Percentiles rank a stretch among this genome's conserved stretches.
phyloP scores from a whole-genome alignment of 2,888 invertebrate genomes.

The Acanthosoma haemorrhoidale region DNA sequence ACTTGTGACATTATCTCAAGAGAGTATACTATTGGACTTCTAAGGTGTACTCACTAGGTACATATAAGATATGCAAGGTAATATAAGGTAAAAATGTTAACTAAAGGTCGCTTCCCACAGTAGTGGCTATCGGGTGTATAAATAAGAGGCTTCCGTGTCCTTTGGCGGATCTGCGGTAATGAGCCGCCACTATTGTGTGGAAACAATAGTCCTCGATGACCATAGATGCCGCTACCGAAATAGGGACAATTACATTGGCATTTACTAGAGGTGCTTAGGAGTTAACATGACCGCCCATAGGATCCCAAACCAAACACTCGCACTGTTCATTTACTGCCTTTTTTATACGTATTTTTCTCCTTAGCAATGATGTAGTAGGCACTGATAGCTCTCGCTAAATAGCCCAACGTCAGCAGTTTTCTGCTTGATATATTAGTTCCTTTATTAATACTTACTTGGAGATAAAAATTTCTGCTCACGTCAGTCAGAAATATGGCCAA shows the following conservation, averaged over 20 bases:
- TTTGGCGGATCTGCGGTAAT: neutral
- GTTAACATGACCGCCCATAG: conserved; percentile 2
- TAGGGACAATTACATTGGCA: conserved; percentile 15
- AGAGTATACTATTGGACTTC: too few relatives aligned
- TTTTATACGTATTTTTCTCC: neutral
- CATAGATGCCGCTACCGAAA: conserved; percentile 8
- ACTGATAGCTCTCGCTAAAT: neutral
- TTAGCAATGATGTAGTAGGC: neutral
- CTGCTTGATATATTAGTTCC: neutral
- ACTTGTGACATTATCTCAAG: too few relatives aligned
- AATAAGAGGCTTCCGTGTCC: conserved; percentile 4
- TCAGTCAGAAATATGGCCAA: neutral
- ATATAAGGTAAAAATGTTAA: too few relatives aligned
- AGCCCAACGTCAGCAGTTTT: neutral
- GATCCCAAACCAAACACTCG: neutral
- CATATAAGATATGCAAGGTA: neutral
- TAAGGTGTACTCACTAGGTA: neutral
- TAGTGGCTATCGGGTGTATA: neutral
- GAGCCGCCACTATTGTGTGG: conserved; percentile 12
- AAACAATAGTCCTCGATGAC: conserved; percentile 18
- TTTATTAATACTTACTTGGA: neutral
- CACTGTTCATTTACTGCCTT: neutral
- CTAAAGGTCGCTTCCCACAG: neutral
- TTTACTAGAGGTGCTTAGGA: neutral
- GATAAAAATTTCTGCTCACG: conserved; percentile 2